Evolutionary conservation across 2,113 vertebrate genomes (phyloP), one percentile per base, ranked within the genome.

Genomic region (Arenaria interpres): DNA sequence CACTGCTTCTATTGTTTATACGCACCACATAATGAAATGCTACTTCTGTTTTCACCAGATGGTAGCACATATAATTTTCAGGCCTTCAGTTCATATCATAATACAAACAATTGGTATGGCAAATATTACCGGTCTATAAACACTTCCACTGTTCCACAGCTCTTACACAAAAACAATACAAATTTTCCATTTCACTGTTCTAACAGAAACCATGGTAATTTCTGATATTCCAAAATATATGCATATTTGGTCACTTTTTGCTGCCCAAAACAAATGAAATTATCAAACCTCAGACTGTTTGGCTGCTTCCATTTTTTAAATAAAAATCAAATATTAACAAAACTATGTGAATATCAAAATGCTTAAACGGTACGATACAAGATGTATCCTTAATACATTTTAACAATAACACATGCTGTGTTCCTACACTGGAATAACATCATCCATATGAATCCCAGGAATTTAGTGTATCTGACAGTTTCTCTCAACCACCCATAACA

Each of bases 401-500:
- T 97, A 98, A 98, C 98, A 99, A 99, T 98, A 98, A 99, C 98
- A 98, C 98, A 94, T 97, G 97, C 98, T 98, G 98, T 98, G 98
- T 98, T 98, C 98, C 98, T 96, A 97, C 97, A 96, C 95, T 95
- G 95, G 98, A 98, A 97, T 98, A 98, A 98, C 98, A 98, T 98
- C 97, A 97, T 98, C 98, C 97, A 97, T 98, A 98, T 98, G 98
- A 99, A 99, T 98, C 98, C 98, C 94, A 98, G 98, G 98, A 98
- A 99, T 98, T 98, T 97, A 98, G 98, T 98, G 96, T 98, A 98
- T 98, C 98, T 98, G 98, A 98, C 99, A 98, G 99, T 98, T 98
- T 98, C 98, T 98, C 97, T 98, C 98, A 98, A 98, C 99, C 98
- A 98, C 98, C 98, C 98, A 98, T 98, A 98, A 98, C 98, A 98